Conservation (phyloP, 1,140 invertebrate genomes). For the Hypothenemus hampei region DNA sequence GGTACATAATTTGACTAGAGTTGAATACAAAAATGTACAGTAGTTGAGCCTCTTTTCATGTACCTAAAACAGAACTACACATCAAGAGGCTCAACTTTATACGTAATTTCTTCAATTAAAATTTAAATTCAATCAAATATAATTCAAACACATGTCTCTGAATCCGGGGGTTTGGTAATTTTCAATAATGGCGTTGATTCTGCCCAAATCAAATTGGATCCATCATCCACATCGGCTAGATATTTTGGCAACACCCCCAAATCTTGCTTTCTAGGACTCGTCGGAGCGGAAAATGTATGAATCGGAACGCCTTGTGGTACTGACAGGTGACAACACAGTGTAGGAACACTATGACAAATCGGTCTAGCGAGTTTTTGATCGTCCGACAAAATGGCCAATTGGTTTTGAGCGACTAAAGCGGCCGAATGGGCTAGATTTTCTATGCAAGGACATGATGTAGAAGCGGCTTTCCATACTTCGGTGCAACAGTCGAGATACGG, state of each 20-base stretch:
- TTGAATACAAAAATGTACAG: no score
- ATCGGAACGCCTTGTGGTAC: slow-evolving; percentile 29
- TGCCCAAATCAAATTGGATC: slow-evolving; percentile 44
- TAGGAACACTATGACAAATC: slow-evolving; percentile 41
- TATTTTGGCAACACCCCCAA: slow-evolving; percentile 33
- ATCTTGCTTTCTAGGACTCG: slow-evolving; percentile 47
- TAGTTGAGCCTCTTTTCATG: no score
- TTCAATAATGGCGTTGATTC: slow-evolving; percentile 46
- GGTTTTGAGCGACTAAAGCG: slow-evolving; percentile 40
- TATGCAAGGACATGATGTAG: slow-evolving; percentile 58
- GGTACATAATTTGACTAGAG: no score
- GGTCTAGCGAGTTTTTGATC: slow-evolving; percentile 30
- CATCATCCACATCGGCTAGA: slow-evolving; percentile 44
- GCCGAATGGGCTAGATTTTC: slow-evolving; percentile 49
- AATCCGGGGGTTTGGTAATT: slow-evolving; percentile 33
- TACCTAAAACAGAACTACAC: no score
- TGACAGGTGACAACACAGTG: slow-evolving; percentile 33
- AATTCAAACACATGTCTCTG: slow-evolving; percentile 24
- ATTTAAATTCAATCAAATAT: no score
- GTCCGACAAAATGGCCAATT: slow-evolving; percentile 38
- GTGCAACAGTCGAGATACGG: no score
- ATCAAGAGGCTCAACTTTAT: no score
- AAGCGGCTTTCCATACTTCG: slow-evolving; percentile 49
- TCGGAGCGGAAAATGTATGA: slow-evolving; percentile 47
- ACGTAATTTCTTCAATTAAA: no score